Evolutionary conservation across 2,888 invertebrate genomes (phyloP), one percentile per base, ranked within the genome.

Genomic region (Trissolcus japonicus): DNA sequence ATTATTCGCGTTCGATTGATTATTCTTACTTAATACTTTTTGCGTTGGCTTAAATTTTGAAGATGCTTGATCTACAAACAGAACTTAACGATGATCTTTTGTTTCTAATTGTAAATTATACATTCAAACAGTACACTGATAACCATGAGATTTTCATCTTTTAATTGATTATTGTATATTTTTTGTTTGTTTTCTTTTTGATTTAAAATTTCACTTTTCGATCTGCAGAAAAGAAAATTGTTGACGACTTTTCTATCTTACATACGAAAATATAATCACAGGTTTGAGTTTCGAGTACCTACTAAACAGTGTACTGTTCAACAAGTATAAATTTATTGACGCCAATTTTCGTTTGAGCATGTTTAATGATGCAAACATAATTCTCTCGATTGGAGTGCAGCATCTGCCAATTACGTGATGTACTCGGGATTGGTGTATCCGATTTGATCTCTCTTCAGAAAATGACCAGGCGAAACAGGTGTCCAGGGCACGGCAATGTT

Each of bases 401-500:
- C 35, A 41, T 59, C 40, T 11, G 29, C 57, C 19, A 43, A 80
- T 85, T 84, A 88, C 81, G 86, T 86, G 73, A 88, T 85, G 82
- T 89, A 89, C 56, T 89, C 89, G 68, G 89, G 88, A 71, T 87
- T 88, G 3, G 81, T 79, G 63, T 76, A 80, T 56, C 79, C 80
- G 43, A 81, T 81, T 35, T 35, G 9, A 35, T 35, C 35, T 35
- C 35, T 35, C 66, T 83, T 84, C 60, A 82, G 79, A 86, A 88
- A 85, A 79, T 86, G 86, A 63, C 87, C 84, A n/a, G 88, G 87
- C 13, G 89, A 87, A 53, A 86, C 85, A 40, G 89, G 88, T 54
- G 85, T 85, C 89, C 88, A 88, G 29, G 88, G 89, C 59, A 89
- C 86, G 62, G 87, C 88, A 65, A 86, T 81, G 79, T 88, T 87